Conservation (phyloP, 1,140 invertebrate genomes). For the Magallana angulata region DNA sequence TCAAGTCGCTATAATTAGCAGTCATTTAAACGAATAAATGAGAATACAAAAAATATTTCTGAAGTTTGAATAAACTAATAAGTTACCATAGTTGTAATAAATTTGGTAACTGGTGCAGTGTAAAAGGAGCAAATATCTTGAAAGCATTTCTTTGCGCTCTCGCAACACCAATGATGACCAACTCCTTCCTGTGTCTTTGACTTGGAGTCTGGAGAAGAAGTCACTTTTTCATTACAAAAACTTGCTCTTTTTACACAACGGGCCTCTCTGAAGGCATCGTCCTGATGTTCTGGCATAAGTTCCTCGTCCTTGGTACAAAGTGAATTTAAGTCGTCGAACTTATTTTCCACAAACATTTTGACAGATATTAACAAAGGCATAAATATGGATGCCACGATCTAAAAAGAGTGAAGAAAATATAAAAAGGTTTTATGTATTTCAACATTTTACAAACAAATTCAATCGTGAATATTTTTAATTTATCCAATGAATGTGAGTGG, state of each 20-base stretch:
- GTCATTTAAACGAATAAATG: no score
- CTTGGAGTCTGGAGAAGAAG: conserved; percentile 30
- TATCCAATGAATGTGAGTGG: no score
- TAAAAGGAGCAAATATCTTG: conserved; percentile 73
- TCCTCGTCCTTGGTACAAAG: background rate
- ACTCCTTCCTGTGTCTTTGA: conserved; percentile 40
- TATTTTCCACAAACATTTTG: conserved; percentile 71
- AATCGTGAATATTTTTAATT: no score
- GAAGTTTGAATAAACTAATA: no score
- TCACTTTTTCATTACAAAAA: background rate
- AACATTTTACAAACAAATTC: background rate
- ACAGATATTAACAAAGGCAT: conserved; percentile 71
- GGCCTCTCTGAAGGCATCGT: background rate
- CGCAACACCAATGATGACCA: background rate
- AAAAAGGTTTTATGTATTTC: background rate
- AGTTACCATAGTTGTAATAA: conserved; percentile 66
- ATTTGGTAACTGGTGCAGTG: conserved; percentile 71
- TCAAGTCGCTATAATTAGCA: no score
- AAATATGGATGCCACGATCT: conserved; percentile 69
- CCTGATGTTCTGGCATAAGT: background rate
- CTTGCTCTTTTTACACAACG: background rate
- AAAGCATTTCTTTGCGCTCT: conserved; percentile 49
- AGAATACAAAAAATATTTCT: background rate
- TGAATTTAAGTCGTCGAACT: background rate
- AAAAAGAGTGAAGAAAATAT: background rate